These are phyloP conservation scores for Phataginus tetradactyla DNA, from an alignment of 2,797 vertebrate species.

Conservation along the genomic window DNA sequence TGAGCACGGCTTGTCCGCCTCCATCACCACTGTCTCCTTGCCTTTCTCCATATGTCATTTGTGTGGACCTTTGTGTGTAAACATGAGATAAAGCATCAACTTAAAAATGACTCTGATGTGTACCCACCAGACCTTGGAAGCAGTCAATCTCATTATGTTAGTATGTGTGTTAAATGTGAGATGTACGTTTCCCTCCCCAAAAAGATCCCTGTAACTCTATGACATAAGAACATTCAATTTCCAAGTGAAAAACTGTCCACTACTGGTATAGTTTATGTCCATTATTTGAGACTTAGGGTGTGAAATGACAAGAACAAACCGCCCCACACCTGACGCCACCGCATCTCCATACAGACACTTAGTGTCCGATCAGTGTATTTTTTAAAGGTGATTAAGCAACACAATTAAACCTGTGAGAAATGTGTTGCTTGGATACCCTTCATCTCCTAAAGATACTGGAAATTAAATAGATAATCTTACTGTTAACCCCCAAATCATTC, in stretches of 20 bases:
- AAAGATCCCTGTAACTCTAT: not conserved
- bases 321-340: fast-evolving
- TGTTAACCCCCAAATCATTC: no score
- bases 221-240: not conserved
- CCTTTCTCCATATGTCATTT: not conserved
- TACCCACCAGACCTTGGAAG: not conserved
- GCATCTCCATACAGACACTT: not conserved
- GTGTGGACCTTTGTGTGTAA: no score
- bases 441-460: not conserved
- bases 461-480: not conserved
- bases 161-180: not conserved
- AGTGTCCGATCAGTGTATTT: fast-evolving
- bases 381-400: not conserved
- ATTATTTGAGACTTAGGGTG: not conserved
- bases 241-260: not conserved
- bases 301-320: not conserved
- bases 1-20: not conserved
- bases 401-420: fast-evolving
- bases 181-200: no score
- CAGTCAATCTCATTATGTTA: not conserved
- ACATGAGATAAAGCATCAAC: not conserved
- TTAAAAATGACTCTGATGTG: not conserved
- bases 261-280: not conserved
- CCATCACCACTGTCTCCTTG: fast-evolving
- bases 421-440: not conserved